These are phyloP conservation scores for Gastracanthus pulcherrimus DNA, from an alignment of 2,888 invertebrate genomes.

Conservation along the genomic window DNA sequence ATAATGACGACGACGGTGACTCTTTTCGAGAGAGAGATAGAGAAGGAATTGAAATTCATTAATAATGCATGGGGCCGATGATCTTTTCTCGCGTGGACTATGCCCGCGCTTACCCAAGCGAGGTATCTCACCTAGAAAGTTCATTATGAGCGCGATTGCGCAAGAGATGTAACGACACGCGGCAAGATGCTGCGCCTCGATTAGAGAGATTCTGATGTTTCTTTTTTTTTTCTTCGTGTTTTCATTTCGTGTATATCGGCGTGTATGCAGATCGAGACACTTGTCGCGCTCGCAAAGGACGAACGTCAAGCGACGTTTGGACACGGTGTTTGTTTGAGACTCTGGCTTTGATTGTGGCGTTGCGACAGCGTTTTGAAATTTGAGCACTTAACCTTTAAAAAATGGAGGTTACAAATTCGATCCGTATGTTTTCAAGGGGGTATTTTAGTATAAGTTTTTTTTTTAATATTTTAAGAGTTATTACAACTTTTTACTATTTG, in stretches of 20 bases:
- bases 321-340: not conserved
- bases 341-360: not conserved
- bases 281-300: conserved; percentile 8
- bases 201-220: conserved; percentile 34
- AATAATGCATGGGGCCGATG: conserved; percentile 55
- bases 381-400: not conserved
- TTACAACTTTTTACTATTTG: too few relatives aligned
- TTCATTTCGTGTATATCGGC: not conserved
- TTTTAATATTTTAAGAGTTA: not conserved
- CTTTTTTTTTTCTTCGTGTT: not conserved
- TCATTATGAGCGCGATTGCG: conserved; percentile 46
- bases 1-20: conserved; percentile 3
- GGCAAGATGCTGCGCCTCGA: conserved; percentile 23
- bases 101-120: conserved; percentile 47
- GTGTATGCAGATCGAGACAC: conserved; percentile 26
- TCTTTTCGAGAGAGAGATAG: conserved; percentile 17
- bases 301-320: too few relatives aligned
- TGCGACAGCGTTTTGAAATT: conserved; percentile 1
- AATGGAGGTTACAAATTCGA: too few relatives aligned
- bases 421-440: too few relatives aligned
- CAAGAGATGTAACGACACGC: conserved; percentile 3
- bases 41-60: conserved; percentile 39
- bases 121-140: conserved; percentile 56
- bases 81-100: conserved; percentile 43
- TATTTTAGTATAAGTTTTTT: not conserved